Evolutionary conservation across 2,113 vertebrate genomes (phyloP), one percentile per base, ranked within the genome.

Genomic region (Platichthys stellatus): DNA sequence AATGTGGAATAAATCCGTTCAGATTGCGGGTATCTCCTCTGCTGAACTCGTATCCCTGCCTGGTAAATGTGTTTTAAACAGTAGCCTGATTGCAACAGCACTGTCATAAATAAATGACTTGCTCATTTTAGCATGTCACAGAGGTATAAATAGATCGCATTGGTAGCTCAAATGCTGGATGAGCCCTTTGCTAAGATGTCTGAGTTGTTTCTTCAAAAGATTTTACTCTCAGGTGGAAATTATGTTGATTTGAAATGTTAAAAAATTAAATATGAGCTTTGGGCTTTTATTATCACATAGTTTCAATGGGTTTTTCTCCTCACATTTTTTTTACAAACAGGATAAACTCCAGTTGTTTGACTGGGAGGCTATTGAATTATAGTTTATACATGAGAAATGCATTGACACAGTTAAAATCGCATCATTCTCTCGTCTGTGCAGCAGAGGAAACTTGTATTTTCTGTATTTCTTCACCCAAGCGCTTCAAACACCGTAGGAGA

Each of bases 81-180:
- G 65, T 61, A 74, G 80, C 69, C 61, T 73, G 72, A 81, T 80
- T 79, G 82, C 81, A 81, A 73, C 75, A 84, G 81, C 82, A 47
- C 72, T 69, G 75, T 89, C 85, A 88, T 88, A 84, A 85, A 88
- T 85, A 81, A 89, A 90, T 84, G 71, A 84, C 82, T 86, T 49
- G 76, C 76, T 89, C 59, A 87, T 88, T 89, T 88, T 84, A 88
- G 81, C 71, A 67, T 84, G 74, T 81, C 74, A 69, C 26, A 0
- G 70, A 72, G 78, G 70, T 78, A 86, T 86, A 90, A 89, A 88
- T 83, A 91, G 88, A 86, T 76, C 23, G 40, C 58, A 20, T 47
- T 60, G 76, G 88, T 68, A 68, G 64, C 66, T 83, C 67, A 54
- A 69, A 72, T 12, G 26, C 63, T 15, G 58, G 54, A 69, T 80